Conservation (phyloP, 1,140 invertebrate species). For the Drosophila kurseongensis region DNA sequence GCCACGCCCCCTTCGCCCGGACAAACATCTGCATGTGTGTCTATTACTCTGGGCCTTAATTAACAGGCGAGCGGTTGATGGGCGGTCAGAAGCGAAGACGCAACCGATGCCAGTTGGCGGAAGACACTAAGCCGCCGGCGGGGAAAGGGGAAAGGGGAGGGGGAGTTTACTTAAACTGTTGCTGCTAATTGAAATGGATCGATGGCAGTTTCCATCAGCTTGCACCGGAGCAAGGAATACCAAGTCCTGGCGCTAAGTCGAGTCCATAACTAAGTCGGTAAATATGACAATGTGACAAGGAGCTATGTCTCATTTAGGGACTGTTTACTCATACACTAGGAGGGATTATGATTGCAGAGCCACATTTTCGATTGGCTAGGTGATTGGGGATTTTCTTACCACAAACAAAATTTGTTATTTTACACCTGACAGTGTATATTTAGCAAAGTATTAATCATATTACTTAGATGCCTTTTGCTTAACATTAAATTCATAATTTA, state of each 20-base stretch:
- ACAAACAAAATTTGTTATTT: no score
- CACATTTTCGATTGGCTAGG: no score
- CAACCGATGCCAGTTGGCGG: not conserved
- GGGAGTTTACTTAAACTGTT: constrained; percentile 13
- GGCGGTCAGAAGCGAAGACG: constrained; percentile 1
- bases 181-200: constrained; percentile 41
- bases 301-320: not conserved
- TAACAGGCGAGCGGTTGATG: constrained; percentile 27
- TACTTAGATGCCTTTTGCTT: no score
- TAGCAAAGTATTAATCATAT: no score
- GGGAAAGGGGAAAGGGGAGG: not conserved
- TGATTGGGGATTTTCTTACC: no score
- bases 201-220: constrained; percentile 17
- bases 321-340: no score
- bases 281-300: constrained; percentile 20
- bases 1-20: not conserved
- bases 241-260: constrained; percentile 2
- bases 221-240: not conserved
- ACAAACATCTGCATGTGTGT: constrained; percentile 18
- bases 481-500: no score
- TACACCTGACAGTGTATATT: no score
- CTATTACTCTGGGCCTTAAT: constrained; percentile 22
- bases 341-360: not conserved
- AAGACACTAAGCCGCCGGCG: constrained; percentile 12
- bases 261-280: constrained; percentile 8